Percentiles rank a stretch among this genome's conserved stretches.
Evolutionary conservation across 2,888 invertebrate species (phyloP).

Genomic region (Scaptodrosophila latifasciaeformis): DNA sequence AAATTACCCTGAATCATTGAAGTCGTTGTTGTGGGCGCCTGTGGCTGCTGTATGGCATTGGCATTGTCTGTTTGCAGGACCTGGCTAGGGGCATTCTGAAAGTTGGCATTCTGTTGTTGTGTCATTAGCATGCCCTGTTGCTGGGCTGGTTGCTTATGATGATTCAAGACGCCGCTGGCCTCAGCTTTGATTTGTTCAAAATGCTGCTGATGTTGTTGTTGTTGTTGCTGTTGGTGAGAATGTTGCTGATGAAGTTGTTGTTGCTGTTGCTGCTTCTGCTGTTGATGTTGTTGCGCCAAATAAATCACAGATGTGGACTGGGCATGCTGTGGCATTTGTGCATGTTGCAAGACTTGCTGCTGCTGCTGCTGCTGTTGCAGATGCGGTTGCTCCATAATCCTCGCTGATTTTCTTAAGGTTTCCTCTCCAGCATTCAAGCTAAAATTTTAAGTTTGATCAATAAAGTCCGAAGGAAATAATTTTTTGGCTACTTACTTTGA

Average conservation of each 20-base stretch:
- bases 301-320: constrained; percentile 24
- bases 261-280: constrained; percentile 37
- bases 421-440: constrained; percentile 17
- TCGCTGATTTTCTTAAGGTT: too few species aligned
- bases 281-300: constrained; percentile 36
- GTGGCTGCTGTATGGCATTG: constrained; percentile 20
- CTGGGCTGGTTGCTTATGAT: constrained; percentile 20
- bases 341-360: constrained; percentile 1
- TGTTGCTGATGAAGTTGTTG: constrained; percentile 12
- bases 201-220: constrained; percentile 18
- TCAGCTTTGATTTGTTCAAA: background rate
- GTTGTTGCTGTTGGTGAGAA: constrained; percentile 14
- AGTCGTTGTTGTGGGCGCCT: constrained; percentile 33
- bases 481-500: constrained; percentile 27
- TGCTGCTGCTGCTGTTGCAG: constrained; percentile 8
- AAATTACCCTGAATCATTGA: constrained; percentile 56
- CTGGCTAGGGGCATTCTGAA: background rate
- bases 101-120: constrained; percentile 70
- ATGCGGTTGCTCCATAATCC: background rate
- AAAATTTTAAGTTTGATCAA: background rate
- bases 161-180: constrained; percentile 8
- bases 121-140: constrained; percentile 64
- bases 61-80: constrained; percentile 16
- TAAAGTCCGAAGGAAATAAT: too few species aligned
- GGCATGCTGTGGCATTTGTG: constrained; percentile 29